Percentiles rank a stretch among this genome's conserved stretches.
Evolutionary conservation across 2,797 vertebrate species (phyloP).

Genomic region (Hemitrygon akajei): DNA sequence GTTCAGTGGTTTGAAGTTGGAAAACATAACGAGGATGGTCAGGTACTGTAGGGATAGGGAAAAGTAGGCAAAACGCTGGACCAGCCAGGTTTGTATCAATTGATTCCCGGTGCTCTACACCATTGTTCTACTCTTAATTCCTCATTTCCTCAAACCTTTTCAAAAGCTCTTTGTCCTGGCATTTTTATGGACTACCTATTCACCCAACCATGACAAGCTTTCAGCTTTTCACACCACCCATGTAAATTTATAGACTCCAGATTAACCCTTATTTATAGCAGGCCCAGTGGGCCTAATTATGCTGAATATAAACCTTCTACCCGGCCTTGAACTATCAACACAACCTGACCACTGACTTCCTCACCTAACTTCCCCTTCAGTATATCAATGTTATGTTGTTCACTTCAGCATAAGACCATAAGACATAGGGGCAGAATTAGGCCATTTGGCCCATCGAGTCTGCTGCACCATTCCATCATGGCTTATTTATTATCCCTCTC

Average conservation of each 20-base stretch:
- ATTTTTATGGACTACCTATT: neutral
- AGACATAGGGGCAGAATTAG: no score
- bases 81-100: no score
- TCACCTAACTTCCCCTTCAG: neutral
- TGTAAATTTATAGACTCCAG: neutral
- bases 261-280: neutral
- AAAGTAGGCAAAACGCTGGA: no score
- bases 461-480: no score
- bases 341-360: neutral
- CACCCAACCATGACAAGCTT: conserved; percentile 38
- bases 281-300: neutral
- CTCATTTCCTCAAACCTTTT: neutral
- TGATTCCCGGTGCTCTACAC: no score
- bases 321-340: neutral
- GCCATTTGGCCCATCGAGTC: no score
- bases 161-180: neutral
- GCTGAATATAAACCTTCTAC: neutral
- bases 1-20: no score
- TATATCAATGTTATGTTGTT: neutral
- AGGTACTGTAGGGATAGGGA: no score
- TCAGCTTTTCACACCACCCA: conserved; percentile 46
- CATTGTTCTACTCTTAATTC: no score
- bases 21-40: no score
- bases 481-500: no score
- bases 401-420: neutral